A percentile compares a stretch with the other conserved stretches of the same genome.
Conservation (phyloP, 2,113 vertebrate species). For the Cryptomyrus ogoouensis region DNA sequence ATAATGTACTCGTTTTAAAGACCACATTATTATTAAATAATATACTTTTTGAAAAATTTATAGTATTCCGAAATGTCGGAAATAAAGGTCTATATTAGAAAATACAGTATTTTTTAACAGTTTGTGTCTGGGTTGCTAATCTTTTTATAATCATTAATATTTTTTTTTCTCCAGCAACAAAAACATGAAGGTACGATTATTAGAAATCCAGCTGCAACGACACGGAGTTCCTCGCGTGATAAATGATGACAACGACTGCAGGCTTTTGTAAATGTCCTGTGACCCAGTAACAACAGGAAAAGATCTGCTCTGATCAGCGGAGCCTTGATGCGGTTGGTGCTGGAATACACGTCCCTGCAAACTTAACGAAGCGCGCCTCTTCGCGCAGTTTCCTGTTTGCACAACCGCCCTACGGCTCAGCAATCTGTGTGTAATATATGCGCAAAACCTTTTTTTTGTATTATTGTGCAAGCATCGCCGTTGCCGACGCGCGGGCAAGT, state of each 20-base stretch:
- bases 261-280: neutral
- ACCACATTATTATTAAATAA: neutral
- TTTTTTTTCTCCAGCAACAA: neutral
- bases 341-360: neutral
- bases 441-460: neutral
- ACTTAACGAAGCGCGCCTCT: slow-evolving; percentile 4
- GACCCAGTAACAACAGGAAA: slow-evolving; percentile 7
- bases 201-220: neutral
- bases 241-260: neutral
- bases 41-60: neutral
- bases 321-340: neutral
- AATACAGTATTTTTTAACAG: neutral
- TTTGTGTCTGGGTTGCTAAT: neutral
- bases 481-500: neutral
- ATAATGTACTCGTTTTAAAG: neutral
- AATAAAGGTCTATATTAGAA: neutral
- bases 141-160: neutral
- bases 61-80: neutral
- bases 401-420: neutral
- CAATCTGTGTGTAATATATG: neutral
- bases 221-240: neutral
- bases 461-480: neutral
- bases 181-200: neutral
- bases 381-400: slow-evolving; percentile 12
- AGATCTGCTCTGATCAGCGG: neutral